These are phyloP conservation scores for Aepyceros melampus DNA, from an alignment of 2,113 vertebrate genomes.

Conservation along the genomic window DNA sequence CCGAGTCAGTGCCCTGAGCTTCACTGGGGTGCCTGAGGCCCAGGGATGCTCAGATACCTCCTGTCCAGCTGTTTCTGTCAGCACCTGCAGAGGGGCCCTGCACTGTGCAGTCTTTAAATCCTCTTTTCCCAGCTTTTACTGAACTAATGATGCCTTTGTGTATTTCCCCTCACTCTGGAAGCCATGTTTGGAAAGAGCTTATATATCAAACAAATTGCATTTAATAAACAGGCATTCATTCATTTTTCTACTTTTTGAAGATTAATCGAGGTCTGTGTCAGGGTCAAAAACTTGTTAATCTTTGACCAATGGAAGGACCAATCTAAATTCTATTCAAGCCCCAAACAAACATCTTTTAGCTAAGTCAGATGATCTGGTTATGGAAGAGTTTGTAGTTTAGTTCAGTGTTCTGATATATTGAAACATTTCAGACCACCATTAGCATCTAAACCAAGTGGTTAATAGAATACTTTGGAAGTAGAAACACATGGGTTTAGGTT, in stretches of 20 bases:
- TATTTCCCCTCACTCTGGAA: not conserved
- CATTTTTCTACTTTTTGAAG: not conserved
- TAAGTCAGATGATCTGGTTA: not conserved
- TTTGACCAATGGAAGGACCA: not conserved
- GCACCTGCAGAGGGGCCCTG: no score
- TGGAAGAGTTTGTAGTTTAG: not conserved
- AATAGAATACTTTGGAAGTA: not conserved
- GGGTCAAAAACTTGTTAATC: not conserved
- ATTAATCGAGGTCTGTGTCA: not conserved
- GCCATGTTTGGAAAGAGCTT: not conserved
- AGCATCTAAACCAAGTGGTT: not conserved
- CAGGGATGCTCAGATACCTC: accelerated
- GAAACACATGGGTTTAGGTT: not conserved
- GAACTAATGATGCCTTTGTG: not conserved
- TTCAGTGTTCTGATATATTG: not conserved
- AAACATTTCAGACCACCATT: not conserved
- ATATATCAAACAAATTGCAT: not conserved
- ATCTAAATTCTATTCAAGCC: not conserved
- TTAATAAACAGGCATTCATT: not conserved
- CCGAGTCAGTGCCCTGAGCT: accelerated
- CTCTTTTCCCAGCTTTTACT: not conserved
- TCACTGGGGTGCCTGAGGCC: not conserved
- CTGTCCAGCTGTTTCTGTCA: not conserved
- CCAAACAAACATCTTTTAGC: not conserved
- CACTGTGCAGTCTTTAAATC: not conserved